phyloP scores from a whole-genome alignment of 2,797 vertebrate genomes.

The Acropternis orthonyx region DNA sequence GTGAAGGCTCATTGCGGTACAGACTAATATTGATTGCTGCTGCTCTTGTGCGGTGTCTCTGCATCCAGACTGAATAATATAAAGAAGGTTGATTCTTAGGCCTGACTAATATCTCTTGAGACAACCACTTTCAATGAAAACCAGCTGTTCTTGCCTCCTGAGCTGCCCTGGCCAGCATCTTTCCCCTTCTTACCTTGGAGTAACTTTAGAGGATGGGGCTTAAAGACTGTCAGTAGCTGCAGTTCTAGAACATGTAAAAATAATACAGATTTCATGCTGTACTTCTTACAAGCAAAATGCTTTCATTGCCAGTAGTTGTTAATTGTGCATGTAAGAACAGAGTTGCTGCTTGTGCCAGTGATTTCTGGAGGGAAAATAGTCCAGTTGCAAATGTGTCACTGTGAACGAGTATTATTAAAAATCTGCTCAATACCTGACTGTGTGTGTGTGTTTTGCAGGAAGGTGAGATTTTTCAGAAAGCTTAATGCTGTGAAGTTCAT shows the following conservation, averaged over 20 bases:
- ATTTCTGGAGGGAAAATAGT: not conserved
- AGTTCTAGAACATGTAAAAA: not conserved
- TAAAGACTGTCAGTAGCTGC: not conserved
- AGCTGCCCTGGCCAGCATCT: not conserved
- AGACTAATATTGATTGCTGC: not conserved
- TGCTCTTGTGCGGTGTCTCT: not conserved
- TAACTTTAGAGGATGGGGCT: not conserved
- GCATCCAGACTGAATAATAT: not conserved
- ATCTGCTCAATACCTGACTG: not conserved
- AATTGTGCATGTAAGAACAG: not conserved
- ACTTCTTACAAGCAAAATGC: not conserved
- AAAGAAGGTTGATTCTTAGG: not conserved
- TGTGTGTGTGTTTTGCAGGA: not conserved
- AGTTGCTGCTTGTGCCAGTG: not conserved
- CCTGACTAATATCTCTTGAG: not conserved
- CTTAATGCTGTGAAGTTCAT: not conserved
- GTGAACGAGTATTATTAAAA: not conserved
- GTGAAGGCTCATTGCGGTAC: not conserved
- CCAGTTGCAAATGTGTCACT: not conserved
- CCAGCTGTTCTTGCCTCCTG: not conserved
- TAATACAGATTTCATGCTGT: accelerated
- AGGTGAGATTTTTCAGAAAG: not conserved
- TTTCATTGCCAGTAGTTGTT: not conserved
- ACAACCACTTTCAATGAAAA: not conserved
- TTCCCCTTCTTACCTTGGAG: not conserved